Evolutionary conservation across 2,888 invertebrate genomes (phyloP), one percentile per base, ranked within the genome.

Genomic region (Anticlea derivata): DNA sequence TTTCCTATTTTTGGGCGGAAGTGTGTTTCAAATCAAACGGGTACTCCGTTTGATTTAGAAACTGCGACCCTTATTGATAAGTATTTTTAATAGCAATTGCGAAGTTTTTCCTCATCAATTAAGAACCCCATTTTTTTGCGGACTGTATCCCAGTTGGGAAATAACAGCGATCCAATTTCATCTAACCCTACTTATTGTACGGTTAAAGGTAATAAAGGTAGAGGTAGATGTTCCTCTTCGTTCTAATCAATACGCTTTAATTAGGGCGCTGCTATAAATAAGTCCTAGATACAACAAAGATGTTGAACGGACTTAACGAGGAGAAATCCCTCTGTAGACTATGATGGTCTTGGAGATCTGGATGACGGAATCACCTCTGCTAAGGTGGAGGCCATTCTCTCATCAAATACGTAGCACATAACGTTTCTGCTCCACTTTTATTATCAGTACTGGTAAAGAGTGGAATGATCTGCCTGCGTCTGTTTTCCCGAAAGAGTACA

Each of bases 141-240:
- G 34, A 39, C 50, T 12, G 22, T 55, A 43, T 46, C 23, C 22
- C 26, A 11, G 26, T 10, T 31, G 29, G 45, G 39, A 54, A 46
- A 50, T 54, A 49, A 53, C 45, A 29, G 38, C 41, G 37, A 47
- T 55, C 50, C 43, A 47, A 55, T 55, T 55, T 50, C 50, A 50
- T 50, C 46, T 47, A 55, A 47, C 46, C 46, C 38, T 46, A 47
- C 46, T 46, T 50, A 50, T 39, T 50, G 47, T 46, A 12, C 26
- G 17, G 29, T 40, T 34, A 37, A 13, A 49, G 40, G 35, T 49
- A 34, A 40, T 39, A 34, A 30, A 49, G 35, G 35, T 46, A 41
- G 24, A 34, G 35, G 35, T 49, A 41, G 30, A 35, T 41, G 41
- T 46, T 38, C 24, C 23, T 37, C 23, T 38, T 13, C 30, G 20